Evolutionary conservation across 2,888 invertebrate species (phyloP).

Genomic region (Pheosia gnoma): DNA sequence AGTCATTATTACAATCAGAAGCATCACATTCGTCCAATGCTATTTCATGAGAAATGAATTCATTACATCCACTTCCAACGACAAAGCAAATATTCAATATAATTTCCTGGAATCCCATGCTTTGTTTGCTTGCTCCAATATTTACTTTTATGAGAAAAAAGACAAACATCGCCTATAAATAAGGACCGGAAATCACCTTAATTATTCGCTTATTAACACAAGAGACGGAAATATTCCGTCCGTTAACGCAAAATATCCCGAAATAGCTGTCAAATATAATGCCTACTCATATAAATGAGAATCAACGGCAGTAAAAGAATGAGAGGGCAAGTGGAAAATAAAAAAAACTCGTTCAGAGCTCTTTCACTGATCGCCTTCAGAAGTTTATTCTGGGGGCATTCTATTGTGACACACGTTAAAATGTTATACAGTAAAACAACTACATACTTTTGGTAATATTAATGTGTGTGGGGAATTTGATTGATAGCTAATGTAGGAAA

Average conservation of each 20-base stretch:
- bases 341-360: constrained; percentile 54
- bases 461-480: too few species aligned
- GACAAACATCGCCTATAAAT: constrained; percentile 13
- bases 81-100: not conserved
- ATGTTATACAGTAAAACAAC: constrained; percentile 16
- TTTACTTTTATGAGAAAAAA: constrained; percentile 11
- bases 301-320: constrained; percentile 44
- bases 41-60: too few species aligned
- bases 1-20: too few species aligned
- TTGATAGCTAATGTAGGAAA: too few species aligned
- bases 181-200: constrained; percentile 24
- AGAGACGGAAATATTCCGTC: constrained; percentile 29
- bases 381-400: constrained; percentile 50
- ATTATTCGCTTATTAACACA: constrained; percentile 27
- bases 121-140: not conserved
- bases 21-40: too few species aligned
- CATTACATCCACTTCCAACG: too few species aligned
- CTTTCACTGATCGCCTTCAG: constrained; percentile 57
- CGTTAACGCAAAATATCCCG: constrained; percentile 24
- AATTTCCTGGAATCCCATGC: not conserved
- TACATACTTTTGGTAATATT: not conserved
- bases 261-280: constrained; percentile 44
- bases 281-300: constrained; percentile 53
- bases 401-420: constrained; percentile 15
- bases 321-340: constrained; percentile 49